Evolutionary conservation across 1,140 invertebrate species (phyloP).

Genomic region (Microvelia longipes): DNA sequence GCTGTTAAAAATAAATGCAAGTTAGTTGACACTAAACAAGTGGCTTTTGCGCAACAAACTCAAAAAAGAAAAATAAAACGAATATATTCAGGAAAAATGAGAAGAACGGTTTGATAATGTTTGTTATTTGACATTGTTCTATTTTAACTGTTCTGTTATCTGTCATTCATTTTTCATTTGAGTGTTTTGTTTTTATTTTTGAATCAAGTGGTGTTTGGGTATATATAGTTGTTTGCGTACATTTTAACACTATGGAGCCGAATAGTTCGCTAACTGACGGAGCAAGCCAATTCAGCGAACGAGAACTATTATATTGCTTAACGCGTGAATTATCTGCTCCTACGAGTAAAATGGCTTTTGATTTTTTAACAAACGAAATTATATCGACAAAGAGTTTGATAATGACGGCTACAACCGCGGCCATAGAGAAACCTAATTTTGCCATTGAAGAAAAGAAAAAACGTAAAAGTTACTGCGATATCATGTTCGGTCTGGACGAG

Average conservation of each 20-base stretch:
- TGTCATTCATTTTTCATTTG: too few relatives aligned
- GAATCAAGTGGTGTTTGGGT: background rate
- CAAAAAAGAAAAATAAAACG: too few relatives aligned
- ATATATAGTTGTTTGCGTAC: too few relatives aligned
- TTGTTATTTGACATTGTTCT: too few relatives aligned
- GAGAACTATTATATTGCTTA: background rate
- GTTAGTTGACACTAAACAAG: too few relatives aligned
- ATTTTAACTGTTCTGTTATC: too few relatives aligned
- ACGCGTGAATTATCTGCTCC: background rate
- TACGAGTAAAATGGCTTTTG: background rate
- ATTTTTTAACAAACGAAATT: slow-evolving; percentile 1
- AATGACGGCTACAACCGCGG: background rate
- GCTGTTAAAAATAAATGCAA: too few relatives aligned
- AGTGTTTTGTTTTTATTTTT: too few relatives aligned
- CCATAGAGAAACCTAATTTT: background rate
- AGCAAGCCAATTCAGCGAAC: background rate
- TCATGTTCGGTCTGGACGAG: background rate
- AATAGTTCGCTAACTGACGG: background rate
- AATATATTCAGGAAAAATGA: too few relatives aligned
- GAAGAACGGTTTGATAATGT: too few relatives aligned
- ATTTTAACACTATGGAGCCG: background rate
- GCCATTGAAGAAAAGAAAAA: background rate
- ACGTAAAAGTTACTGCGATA: background rate
- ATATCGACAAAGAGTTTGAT: background rate
- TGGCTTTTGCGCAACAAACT: too few relatives aligned